Conservation (phyloP, 2,888 invertebrate species). For the Dasysyrphus albostriatus region DNA sequence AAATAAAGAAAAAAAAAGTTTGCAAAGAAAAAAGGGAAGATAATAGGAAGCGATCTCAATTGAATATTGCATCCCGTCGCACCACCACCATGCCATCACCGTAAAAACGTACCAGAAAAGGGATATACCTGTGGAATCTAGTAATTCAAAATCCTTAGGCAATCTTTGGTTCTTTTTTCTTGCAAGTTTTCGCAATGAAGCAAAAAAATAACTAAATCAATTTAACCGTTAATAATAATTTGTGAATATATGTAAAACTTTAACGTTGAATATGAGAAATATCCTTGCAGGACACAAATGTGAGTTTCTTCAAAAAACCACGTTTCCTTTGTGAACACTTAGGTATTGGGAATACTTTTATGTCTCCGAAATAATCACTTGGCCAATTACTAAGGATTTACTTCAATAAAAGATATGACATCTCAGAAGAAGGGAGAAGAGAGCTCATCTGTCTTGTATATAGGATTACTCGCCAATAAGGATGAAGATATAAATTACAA, state of each 20-base stretch:
- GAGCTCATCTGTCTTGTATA: constrained; percentile 23
- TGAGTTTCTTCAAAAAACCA: constrained; percentile 5
- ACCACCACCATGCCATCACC: neutral
- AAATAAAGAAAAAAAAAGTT: constrained; percentile 11
- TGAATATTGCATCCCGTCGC: constrained; percentile 67
- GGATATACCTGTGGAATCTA: constrained; percentile 54
- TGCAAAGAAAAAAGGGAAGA: constrained; percentile 52
- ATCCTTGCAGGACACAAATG: too few relatives aligned
- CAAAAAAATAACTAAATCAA: constrained; percentile 69
- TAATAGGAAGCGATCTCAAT: constrained; percentile 72
- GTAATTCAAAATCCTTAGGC: constrained; percentile 20
- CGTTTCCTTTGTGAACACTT: constrained; percentile 24
- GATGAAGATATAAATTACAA: constrained; percentile 57
- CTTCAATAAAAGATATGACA: constrained; percentile 30
- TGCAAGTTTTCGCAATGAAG: constrained; percentile 48
- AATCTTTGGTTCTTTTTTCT: neutral
- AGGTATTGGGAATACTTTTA: neutral
- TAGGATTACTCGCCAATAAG: constrained; percentile 63
- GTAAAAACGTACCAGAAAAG: neutral
- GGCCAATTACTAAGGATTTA: constrained; percentile 70
- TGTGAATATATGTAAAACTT: neutral
- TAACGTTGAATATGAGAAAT: neutral
- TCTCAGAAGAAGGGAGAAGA: neutral
- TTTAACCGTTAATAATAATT: constrained; percentile 73
- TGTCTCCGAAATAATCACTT: constrained; percentile 41